Conservation (phyloP, 2,888 invertebrate genomes). For the Lasioglossum calceatum region DNA sequence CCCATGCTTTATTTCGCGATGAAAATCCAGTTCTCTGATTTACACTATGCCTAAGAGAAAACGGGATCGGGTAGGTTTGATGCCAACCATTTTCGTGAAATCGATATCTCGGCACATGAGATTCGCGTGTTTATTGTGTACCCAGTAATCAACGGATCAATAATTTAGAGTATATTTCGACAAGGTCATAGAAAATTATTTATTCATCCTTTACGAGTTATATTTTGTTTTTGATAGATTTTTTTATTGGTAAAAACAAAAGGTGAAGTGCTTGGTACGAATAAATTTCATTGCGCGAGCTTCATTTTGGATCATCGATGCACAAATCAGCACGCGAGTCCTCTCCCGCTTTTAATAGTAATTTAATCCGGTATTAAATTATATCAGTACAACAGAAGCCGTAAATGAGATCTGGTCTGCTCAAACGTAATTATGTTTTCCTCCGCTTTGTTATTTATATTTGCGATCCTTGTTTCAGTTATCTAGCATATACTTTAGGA, state of each 20-base stretch:
- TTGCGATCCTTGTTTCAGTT: background rate
- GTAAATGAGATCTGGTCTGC: background rate
- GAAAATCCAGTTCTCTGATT: background rate
- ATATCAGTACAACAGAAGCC: background rate
- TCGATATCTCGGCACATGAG: background rate
- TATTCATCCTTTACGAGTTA: background rate
- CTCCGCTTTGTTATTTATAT: background rate
- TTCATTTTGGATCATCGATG: background rate
- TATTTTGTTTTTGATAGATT: background rate
- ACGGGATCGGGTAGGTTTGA: background rate
- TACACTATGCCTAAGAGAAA: too few species aligned
- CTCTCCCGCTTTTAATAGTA: background rate
- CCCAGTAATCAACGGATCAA: background rate
- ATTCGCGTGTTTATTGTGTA: background rate
- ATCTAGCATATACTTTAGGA: background rate
- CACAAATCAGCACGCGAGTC: background rate
- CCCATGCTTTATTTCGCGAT: background rate
- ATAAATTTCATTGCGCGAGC: background rate
- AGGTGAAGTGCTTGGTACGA: background rate
- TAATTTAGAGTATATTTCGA: background rate
- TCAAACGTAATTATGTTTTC: conserved; percentile 2
- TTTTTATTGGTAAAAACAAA: background rate
- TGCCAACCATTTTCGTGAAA: background rate
- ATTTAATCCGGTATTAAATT: background rate
- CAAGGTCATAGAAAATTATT: background rate